phyloP scores from a whole-genome alignment of 92 coral and sea anemone species.

The Actinostola sp. region DNA sequence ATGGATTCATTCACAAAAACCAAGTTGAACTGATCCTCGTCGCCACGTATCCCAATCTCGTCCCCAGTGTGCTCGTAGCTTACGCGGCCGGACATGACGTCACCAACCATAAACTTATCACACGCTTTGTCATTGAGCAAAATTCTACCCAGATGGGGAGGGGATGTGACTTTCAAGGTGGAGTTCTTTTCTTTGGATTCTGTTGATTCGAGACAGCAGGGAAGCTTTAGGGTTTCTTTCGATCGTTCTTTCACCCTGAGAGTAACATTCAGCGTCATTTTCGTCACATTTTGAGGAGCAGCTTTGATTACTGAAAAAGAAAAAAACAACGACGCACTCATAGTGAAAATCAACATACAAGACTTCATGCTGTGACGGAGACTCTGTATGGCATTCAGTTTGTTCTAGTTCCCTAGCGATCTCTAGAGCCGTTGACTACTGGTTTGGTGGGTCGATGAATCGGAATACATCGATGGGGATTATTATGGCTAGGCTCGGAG shows the following conservation, averaged over 20 bases:
- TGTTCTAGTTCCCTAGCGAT: too few species aligned
- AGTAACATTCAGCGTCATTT: conserved; percentile 59
- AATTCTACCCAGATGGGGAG: conserved; percentile 91
- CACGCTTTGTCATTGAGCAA: conserved; percentile 69
- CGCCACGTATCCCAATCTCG: conserved; percentile 94
- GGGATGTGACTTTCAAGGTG: conserved; percentile 69
- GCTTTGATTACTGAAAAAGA: conserved; percentile 63
- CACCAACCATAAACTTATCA: conserved; percentile 71
- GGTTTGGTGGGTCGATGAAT: too few species aligned
- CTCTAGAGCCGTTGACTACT: too few species aligned
- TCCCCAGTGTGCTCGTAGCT: conserved; percentile 87
- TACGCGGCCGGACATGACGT: conserved; percentile 75
- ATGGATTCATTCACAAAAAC: conserved; percentile 71
- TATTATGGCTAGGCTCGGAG: too few species aligned
- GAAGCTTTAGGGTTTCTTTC: conserved; percentile 65
- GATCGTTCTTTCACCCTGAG: conserved; percentile 88
- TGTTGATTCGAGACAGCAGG: conserved; percentile 35
- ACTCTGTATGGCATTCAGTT: too few species aligned
- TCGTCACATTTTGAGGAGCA: conserved; percentile 39
- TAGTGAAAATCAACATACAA: too few species aligned
- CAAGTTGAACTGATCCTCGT: conserved; percentile 80
- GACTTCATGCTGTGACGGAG: too few species aligned
- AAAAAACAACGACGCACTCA: neutral
- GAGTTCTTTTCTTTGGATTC: conserved; percentile 59
- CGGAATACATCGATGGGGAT: too few species aligned